Percentiles rank a stretch among this genome's conserved stretches.
These are phyloP conservation scores for Tadarida brasiliensis DNA, from an alignment of 2,797 vertebrate genomes.

Conservation along the genomic window DNA sequence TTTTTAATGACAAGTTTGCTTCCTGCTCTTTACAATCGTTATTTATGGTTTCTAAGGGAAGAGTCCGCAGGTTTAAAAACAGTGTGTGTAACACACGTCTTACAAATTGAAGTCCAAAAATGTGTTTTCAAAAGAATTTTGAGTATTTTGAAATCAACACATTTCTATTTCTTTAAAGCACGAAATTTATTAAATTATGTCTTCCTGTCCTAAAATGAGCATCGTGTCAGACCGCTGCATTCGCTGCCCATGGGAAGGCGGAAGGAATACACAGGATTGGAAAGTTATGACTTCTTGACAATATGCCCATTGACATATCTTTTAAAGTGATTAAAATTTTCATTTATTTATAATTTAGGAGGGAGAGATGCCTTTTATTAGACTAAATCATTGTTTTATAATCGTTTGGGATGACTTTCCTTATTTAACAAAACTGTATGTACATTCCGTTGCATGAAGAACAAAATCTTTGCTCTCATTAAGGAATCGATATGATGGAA, in stretches of 20 bases:
- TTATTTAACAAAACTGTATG: conserved; percentile 4
- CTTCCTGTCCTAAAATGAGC: background rate
- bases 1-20: conserved; percentile 78
- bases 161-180: conserved; percentile 60
- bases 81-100: conserved; percentile 57
- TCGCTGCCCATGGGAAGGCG: background rate
- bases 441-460: conserved; percentile 31
- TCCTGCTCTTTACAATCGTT: conserved; percentile 76
- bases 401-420: conserved; percentile 11
- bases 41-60: conserved; percentile 77
- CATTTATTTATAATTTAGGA: conserved; percentile 2
- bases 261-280: background rate
- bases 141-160: conserved; percentile 5
- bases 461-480: background rate
- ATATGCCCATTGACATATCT: background rate
- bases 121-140: conserved; percentile 7
- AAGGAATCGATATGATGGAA: background rate
- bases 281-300: conserved; percentile 3
- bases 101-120: conserved; percentile 10
- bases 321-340: conserved; percentile 19
- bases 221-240: background rate
- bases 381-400: conserved; percentile 38
- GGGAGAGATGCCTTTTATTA: background rate
- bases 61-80: conserved; percentile 76
- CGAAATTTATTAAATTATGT: background rate